Base-by-base conservation (phyloP, 2,888 invertebrate genomes). In the Bursaphelenchus okinawaensis region DNA sequence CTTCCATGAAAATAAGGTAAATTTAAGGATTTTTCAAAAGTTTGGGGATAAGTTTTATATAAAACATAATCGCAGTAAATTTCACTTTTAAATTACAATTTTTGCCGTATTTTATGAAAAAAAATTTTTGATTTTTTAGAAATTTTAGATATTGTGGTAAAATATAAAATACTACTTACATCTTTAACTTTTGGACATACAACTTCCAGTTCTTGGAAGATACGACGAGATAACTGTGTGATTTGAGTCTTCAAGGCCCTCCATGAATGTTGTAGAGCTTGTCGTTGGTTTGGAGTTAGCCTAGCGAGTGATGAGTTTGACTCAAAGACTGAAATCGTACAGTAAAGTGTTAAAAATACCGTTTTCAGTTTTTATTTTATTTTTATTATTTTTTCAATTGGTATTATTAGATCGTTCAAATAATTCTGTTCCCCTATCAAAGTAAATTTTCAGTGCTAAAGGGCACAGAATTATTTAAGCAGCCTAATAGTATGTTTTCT, bases 161-260 rank as follows among this genome's bases (percentile, higher is more conserved):
- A 16, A 12, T 16, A 27, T 12, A 62, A 64, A 12, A 51, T 59
- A 55, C 16, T 16, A 28, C 67, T 31, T 12, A 78, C 78, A 65
- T 79, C 77, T 65, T 81, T 81, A 55, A 81, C 81, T 65, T 80
- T 79, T 19, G 78, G 77, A 8, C 75, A 76, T 19, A 74, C 78
- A 20, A 77, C 68, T 58, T 80, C 78, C 66, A 81, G 61, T 61
- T 81, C 81, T 51, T 72, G 65, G 60, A 81, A 71, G 54, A 81
- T 77, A 61, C 79, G 79, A 1, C 81, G 71, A 68, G 77, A 75
- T 40, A 75, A 66, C 50, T 72, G 59, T 9, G 62, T 55, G 9
- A 74, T 68, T 55, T 79, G 77, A 19, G 75, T 67, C 26, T 70
- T 70, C 65, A 82, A 69, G 40, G 68, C 57, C 29, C 77, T 67